Evolutionary conservation across 2,888 invertebrate species (phyloP).

Genomic region (Pristionchus entomophagus): DNA sequence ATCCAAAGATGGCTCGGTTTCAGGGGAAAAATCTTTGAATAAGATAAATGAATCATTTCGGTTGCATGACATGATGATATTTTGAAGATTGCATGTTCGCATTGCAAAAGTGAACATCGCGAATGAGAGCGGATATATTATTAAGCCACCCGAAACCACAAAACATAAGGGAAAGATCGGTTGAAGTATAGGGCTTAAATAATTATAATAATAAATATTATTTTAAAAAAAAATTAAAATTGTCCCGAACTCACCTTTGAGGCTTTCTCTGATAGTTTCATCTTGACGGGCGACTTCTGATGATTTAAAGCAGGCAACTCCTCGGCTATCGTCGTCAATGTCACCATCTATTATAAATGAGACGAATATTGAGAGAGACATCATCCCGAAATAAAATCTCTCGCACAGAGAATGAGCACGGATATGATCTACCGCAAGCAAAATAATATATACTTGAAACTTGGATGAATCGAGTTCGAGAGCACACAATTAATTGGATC

Average conservation of each 20-base stretch:
- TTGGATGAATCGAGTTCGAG: background rate
- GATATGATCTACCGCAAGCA: conserved; percentile 17
- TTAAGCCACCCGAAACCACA: no score
- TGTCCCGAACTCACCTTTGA: conserved; percentile 46
- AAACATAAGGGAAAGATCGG: no score
- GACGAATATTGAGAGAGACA: conserved; percentile 9
- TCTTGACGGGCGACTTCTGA: conserved; percentile 23
- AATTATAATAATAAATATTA: no score
- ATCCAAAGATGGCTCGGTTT: no score
- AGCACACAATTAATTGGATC: background rate
- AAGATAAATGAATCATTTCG: no score
- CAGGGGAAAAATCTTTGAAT: no score
- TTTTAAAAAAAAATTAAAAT: background rate
- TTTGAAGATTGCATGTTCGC: no score
- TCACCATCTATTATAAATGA: conserved; percentile 31
- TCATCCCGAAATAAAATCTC: background rate
- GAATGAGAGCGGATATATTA: no score
- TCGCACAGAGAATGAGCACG: background rate
- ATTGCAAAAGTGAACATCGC: no score
- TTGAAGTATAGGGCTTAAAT: no score
- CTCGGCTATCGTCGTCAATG: conserved; percentile 43
- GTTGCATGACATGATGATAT: no score
- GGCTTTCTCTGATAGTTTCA: conserved; percentile 52
- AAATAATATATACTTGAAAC: background rate
- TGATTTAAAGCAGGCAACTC: background rate